Evolutionary conservation across 2,888 invertebrate species (phyloP).

Genomic region (Acleris laterana): DNA sequence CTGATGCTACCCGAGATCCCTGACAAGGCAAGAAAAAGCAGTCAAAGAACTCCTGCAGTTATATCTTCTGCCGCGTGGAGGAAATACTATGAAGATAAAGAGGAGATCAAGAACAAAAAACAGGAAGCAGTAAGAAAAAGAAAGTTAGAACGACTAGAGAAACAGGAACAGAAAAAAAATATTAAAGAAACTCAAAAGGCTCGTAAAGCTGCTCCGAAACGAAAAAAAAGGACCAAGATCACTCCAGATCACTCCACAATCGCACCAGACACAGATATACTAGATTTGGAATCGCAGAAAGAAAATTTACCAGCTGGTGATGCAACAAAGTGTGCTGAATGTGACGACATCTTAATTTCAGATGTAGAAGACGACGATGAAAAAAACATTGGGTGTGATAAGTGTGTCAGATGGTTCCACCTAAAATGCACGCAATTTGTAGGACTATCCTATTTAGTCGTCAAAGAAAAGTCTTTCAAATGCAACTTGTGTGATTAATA

Average conservation of each 20-base stretch:
- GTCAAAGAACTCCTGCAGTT: constrained; percentile 44
- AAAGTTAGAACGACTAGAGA: constrained; percentile 42
- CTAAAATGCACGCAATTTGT: constrained; percentile 43
- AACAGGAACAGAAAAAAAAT: constrained; percentile 23
- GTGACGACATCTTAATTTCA: constrained; percentile 42
- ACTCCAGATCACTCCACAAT: background rate
- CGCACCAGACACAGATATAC: constrained; percentile 3
- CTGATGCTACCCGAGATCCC: constrained; percentile 44
- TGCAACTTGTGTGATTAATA: constrained; percentile 37
- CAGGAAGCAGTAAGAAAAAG: constrained; percentile 44
- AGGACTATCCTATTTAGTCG: constrained; percentile 39
- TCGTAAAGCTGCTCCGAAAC: background rate
- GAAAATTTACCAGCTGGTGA: constrained; percentile 38
- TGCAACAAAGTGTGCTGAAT: constrained; percentile 42
- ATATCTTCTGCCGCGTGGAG: constrained; percentile 44
- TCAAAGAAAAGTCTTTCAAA: constrained; percentile 40
- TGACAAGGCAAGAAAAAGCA: constrained; percentile 42
- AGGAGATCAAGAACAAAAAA: constrained; percentile 42
- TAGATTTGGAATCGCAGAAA: constrained; percentile 38
- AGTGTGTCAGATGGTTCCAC: constrained; percentile 41
- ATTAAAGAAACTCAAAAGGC: background rate
- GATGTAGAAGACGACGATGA: constrained; percentile 47
- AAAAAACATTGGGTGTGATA: constrained; percentile 43
- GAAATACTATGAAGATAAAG: constrained; percentile 43
- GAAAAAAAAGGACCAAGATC: constrained; percentile 30